A percentile compares a stretch with the other conserved stretches of the same genome.
These are phyloP conservation scores for Crematogaster levior DNA, from an alignment of 2,888 invertebrate species.

Conservation along the genomic window DNA sequence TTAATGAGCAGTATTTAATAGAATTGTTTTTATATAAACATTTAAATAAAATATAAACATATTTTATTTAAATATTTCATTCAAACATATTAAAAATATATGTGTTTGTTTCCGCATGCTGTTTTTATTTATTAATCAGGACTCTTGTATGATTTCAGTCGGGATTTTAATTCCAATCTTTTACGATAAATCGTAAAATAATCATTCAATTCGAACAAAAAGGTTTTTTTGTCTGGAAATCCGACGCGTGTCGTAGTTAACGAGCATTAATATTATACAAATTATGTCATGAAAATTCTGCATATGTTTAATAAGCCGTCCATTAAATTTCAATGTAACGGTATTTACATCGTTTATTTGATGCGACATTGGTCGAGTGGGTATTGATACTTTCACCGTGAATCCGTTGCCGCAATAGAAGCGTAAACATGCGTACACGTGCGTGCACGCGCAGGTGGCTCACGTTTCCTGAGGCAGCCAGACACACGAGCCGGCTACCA, in stretches of 20 bases:
- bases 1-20: not conserved
- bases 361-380: constrained; percentile 27
- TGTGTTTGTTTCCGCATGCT: not conserved
- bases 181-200: not conserved
- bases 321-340: constrained; percentile 10
- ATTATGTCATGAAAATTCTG: constrained; percentile 11
- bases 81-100: not conserved
- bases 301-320: not conserved
- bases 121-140: not conserved
- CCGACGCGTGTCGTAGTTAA: not conserved
- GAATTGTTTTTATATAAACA: not conserved
- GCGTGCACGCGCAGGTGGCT: constrained; percentile 72
- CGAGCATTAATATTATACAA: not conserved
- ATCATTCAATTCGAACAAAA: not conserved
- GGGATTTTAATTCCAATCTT: not conserved
- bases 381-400: constrained; percentile 75
- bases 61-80: too few relatives aligned
- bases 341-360: constrained; percentile 10
- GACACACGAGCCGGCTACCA: constrained; percentile 7
- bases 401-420: constrained; percentile 55
- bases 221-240: not conserved
- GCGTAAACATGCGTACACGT: constrained; percentile 49
- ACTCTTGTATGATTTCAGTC: not conserved
- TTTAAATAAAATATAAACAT: too few relatives aligned
- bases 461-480: constrained; percentile 61